Percentiles rank a stretch among this genome's conserved stretches.
Evolutionary conservation across 1,140 invertebrate species (phyloP).

Genomic region (Condylostylus longicornis): DNA sequence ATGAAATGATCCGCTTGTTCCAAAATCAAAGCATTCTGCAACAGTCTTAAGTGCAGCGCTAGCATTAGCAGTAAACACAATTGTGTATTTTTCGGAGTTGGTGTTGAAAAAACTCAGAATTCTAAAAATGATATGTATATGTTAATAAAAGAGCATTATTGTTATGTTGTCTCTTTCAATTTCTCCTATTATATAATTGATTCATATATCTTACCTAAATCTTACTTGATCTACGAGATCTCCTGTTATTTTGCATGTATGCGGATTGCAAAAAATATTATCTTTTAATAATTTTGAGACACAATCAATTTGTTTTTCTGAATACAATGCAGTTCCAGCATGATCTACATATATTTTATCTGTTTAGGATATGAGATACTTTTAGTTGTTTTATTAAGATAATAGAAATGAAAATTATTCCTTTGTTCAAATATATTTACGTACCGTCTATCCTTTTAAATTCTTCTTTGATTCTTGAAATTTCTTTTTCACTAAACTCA

Average conservation of each 20-base stretch:
- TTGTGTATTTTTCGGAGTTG: constrained; percentile 57
- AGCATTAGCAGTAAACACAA: constrained; percentile 84
- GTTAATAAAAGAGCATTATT: too few relatives aligned
- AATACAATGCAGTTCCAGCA: constrained; percentile 73
- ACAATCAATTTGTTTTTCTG: constrained; percentile 53
- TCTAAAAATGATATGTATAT: constrained; percentile 39
- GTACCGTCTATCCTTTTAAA: constrained; percentile 37
- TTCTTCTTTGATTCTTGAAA: constrained; percentile 33
- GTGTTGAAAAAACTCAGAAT: constrained; percentile 76
- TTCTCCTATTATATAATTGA: background rate
- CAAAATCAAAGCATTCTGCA: constrained; percentile 65
- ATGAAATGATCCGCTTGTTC: constrained; percentile 45
- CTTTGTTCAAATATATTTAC: constrained; percentile 1
- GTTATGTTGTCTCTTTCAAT: constrained; percentile 2
- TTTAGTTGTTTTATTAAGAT: background rate
- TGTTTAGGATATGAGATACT: constrained; percentile 26
- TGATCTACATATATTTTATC: constrained; percentile 77
- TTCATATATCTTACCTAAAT: constrained; percentile 42
- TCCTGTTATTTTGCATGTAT: constrained; percentile 60
- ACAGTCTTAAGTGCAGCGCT: constrained; percentile 71
- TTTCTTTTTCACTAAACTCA: constrained; percentile 29
- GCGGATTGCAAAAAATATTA: constrained; percentile 77
- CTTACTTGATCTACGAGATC: constrained; percentile 69
- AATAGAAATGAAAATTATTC: background rate
- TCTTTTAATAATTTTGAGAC: constrained; percentile 47